phyloP scores from a whole-genome alignment of 2,113 vertebrate genomes.

The Chaetodon auriga region DNA sequence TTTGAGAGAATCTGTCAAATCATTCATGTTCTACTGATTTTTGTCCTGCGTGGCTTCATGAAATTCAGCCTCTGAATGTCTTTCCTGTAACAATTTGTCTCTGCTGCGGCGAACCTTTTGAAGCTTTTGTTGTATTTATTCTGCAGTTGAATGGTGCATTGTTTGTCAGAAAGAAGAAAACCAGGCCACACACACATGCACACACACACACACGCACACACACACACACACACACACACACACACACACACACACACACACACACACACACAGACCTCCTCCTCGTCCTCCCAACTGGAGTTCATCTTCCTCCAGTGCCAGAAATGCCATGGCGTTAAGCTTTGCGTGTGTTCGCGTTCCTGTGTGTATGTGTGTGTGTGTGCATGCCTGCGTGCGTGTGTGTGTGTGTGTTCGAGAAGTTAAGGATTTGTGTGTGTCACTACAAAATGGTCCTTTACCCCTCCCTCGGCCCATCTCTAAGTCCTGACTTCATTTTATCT shows the following conservation, averaged over 20 bases:
- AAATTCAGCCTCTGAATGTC: slow-evolving; percentile 52
- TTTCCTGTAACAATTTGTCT: slow-evolving; percentile 64
- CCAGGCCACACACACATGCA: slow-evolving; percentile 52
- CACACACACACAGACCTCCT: slow-evolving; percentile 10
- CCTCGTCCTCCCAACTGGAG: slow-evolving; percentile 29
- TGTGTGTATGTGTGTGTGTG: neutral
- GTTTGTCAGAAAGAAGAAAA: slow-evolving; percentile 64
- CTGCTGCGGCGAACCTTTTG: slow-evolving; percentile 44
- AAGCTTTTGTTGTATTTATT: slow-evolving; percentile 69
- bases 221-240: too few species aligned
- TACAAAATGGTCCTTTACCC: slow-evolving; percentile 28
- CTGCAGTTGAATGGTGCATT: slow-evolving; percentile 72
- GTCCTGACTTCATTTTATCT: slow-evolving; percentile 54
- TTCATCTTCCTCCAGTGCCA: slow-evolving; percentile 59
- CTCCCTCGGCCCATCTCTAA: slow-evolving; percentile 46
- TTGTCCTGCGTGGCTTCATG: slow-evolving; percentile 45
- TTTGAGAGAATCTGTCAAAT: neutral
- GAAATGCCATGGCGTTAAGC: neutral
- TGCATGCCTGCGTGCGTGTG: too few species aligned
- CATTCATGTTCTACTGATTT: neutral
- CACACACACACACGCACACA: slow-evolving; percentile 14
- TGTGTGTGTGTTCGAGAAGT: slow-evolving; percentile 1
- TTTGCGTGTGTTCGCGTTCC: neutral
- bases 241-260: too few species aligned
- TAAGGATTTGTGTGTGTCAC: slow-evolving; percentile 34